Evolutionary conservation across 2,888 invertebrate genomes (phyloP).

Genomic region (Athalia rosae): DNA sequence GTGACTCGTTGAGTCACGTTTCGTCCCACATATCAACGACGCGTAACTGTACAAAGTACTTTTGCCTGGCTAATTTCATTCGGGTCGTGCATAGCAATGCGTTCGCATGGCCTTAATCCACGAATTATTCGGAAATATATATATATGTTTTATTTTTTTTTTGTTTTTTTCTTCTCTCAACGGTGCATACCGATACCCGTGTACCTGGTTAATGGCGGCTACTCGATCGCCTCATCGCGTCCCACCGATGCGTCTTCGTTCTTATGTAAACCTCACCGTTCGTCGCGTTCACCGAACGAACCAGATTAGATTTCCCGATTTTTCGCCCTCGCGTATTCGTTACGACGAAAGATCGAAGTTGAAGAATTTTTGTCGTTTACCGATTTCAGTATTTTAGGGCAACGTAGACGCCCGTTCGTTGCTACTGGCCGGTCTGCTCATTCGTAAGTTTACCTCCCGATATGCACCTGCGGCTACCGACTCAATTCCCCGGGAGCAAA

Average conservation of each 20-base stretch:
- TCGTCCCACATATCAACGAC: conserved; percentile 62
- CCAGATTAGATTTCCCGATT: conserved; percentile 40
- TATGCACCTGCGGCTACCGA: conserved; percentile 19
- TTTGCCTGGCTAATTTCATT: conserved; percentile 57
- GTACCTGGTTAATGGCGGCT: not conserved
- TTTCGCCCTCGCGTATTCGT: no score
- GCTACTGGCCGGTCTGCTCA: conserved; percentile 14
- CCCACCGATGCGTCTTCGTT: conserved; percentile 12
- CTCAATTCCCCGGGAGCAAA: not conserved
- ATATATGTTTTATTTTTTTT: no score
- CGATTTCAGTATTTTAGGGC: no score
- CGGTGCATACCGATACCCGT: not conserved
- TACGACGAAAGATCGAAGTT: no score
- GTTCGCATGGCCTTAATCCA: conserved; percentile 56
- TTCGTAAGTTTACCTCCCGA: conserved; percentile 32
- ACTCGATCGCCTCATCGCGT: not conserved
- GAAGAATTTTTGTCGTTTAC: no score
- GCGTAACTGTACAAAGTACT: conserved; percentile 47
- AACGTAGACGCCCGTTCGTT: not conserved
- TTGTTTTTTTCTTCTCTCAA: no score
- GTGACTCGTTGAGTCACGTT: conserved; percentile 59
- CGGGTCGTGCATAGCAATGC: conserved; percentile 60
- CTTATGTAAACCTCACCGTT: conserved; percentile 10
- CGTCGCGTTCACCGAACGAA: conserved; percentile 25
- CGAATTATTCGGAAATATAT: conserved; percentile 46